Percentiles rank a stretch among this genome's conserved stretches.
These are phyloP conservation scores for Epinephelus cyanopodus DNA, from an alignment of 2,113 vertebrate genomes.

Conservation along the genomic window DNA sequence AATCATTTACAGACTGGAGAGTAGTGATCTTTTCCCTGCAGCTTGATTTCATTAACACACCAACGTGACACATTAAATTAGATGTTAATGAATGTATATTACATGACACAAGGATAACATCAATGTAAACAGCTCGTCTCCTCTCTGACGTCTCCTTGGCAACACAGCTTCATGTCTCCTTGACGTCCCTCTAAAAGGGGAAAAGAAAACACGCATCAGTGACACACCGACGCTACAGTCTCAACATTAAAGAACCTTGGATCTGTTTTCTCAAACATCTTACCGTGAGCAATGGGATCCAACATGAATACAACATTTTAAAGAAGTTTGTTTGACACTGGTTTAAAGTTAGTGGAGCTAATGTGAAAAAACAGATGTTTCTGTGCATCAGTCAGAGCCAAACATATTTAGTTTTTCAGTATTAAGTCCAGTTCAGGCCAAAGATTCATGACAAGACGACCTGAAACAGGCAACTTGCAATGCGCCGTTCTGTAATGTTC, in stretches of 20 bases:
- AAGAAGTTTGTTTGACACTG: neutral
- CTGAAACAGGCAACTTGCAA: too few relatives aligned
- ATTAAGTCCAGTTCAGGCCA: too few relatives aligned
- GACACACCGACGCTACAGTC: neutral
- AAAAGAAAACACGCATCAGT: neutral
- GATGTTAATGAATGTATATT: neutral
- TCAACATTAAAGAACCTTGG: neutral
- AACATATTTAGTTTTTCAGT: too few relatives aligned
- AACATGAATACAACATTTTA: neutral
- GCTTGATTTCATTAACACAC: conserved; percentile 26
- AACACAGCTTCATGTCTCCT: conserved; percentile 36
- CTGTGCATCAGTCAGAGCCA: neutral
- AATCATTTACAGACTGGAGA: conserved; percentile 1
- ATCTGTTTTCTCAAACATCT: neutral
- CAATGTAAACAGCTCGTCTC: conserved; percentile 1
- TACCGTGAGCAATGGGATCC: neutral
- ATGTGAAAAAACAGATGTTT: neutral
- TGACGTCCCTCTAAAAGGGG: conserved; percentile 25
- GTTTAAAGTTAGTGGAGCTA: neutral
- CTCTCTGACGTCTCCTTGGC: conserved; percentile 6
- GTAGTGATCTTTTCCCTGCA: conserved; percentile 7
- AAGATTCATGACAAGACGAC: too few relatives aligned
- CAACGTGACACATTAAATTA: neutral
- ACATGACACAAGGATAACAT: neutral
- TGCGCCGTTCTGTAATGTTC: too few relatives aligned